Conservation (phyloP, 92 coral and sea anemone species). For the Scolanthus callimorphus region DNA sequence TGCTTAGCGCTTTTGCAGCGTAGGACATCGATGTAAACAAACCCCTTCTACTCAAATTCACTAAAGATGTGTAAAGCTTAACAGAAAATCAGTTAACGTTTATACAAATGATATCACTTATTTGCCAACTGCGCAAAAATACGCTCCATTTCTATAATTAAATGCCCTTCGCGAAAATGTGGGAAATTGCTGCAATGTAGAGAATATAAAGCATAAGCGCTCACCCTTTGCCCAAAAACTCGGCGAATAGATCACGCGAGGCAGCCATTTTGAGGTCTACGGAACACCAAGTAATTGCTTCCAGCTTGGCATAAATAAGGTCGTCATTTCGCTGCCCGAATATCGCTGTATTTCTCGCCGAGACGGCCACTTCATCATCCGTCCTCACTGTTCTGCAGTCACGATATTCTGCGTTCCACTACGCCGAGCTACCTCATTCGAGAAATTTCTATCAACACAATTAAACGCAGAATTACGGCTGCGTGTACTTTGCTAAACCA, state of each 20-base stretch:
- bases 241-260: neutral
- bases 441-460: slow-evolving; percentile 6
- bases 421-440: neutral
- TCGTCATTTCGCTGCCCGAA: no score
- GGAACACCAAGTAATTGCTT: neutral
- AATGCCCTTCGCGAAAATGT: no score
- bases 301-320: neutral
- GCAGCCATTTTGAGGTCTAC: neutral
- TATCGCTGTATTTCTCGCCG: no score
- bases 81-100: no score
- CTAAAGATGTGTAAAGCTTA: no score
- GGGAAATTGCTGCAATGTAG: no score
- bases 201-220: neutral
- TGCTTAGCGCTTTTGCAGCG: no score
- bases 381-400: neutral
- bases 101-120: no score
- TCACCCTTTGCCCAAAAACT: slow-evolving; percentile 3
- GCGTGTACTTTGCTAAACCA: neutral
- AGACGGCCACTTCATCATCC: no score
- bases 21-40: no score
- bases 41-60: no score
- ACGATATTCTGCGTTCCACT: neutral
- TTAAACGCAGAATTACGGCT: neutral
- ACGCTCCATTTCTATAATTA: neutral
- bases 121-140: neutral